Evolutionary conservation across 2,113 vertebrate genomes (phyloP).

Genomic region (Glaucomys volans): DNA sequence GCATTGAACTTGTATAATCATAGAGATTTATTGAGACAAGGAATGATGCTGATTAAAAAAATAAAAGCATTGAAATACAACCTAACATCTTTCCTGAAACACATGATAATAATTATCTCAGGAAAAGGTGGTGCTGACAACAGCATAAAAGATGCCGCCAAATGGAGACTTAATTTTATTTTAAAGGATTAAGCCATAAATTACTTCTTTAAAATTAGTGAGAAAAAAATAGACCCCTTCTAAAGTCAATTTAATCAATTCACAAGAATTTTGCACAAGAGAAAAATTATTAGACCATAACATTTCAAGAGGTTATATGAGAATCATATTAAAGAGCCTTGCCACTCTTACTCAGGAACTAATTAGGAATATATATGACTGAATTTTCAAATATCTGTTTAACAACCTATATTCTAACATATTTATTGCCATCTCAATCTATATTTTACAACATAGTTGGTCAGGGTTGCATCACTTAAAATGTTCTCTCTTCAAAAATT

Average conservation of each 20-base stretch:
- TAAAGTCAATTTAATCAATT: conserved; percentile 75
- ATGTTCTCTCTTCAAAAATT: background rate
- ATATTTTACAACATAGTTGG: conserved; percentile 15
- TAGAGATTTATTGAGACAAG: conserved; percentile 82
- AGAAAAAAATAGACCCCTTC: conserved; percentile 64
- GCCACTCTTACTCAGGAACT: conserved; percentile 33
- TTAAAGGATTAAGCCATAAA: conserved; percentile 77
- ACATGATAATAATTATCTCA: conserved; percentile 76
- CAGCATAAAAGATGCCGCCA: conserved; percentile 58
- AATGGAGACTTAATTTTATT: conserved; percentile 75
- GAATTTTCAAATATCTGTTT: conserved; percentile 48
- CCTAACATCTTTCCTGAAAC: conserved; percentile 79
- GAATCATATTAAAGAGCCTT: conserved; percentile 57
- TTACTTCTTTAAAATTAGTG: conserved; percentile 74
- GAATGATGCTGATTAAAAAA: conserved; percentile 82
- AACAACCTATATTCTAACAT: conserved; percentile 42
- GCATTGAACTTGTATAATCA: conserved; percentile 80
- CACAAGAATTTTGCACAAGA: conserved; percentile 71
- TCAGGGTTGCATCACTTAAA: background rate
- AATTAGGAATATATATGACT: conserved; percentile 64
- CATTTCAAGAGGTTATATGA: conserved; percentile 65
- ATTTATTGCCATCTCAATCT: conserved; percentile 10
- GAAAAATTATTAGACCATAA: conserved; percentile 76
- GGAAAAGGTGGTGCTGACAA: conserved; percentile 68
- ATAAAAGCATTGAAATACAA: conserved; percentile 76